phyloP scores from a whole-genome alignment of 1,140 invertebrate genomes.

The Neodiprion fabricii region DNA sequence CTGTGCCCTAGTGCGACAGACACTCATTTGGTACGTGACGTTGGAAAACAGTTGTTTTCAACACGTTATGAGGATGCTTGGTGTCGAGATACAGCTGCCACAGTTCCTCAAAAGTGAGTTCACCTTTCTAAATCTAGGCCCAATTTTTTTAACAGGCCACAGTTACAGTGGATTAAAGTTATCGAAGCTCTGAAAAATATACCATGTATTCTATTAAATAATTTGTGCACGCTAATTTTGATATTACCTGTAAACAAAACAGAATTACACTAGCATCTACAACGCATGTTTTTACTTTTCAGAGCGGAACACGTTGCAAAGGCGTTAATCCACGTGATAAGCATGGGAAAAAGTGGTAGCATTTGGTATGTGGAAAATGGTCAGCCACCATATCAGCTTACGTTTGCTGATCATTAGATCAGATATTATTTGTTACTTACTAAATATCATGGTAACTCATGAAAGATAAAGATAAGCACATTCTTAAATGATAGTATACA shows the following conservation, averaged over 20 bases:
- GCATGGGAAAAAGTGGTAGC: slow-evolving; percentile 71
- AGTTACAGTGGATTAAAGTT: not conserved
- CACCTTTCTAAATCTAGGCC: slow-evolving; percentile 3
- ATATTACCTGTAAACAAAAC: not conserved
- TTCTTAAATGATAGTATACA: not conserved
- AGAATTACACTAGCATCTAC: not conserved
- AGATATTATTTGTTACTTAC: not conserved
- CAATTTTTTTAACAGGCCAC: not conserved
- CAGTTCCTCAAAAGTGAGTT: slow-evolving; percentile 69
- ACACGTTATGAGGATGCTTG: slow-evolving; percentile 74
- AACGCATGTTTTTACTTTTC: slow-evolving; percentile 45
- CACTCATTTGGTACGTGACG: slow-evolving; percentile 57
- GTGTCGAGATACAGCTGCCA: slow-evolving; percentile 68
- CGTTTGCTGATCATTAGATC: slow-evolving; percentile 48
- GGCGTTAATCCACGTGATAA: slow-evolving; percentile 69
- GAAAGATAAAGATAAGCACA: not conserved
- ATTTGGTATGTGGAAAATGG: slow-evolving; percentile 76
- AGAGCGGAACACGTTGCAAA: slow-evolving; percentile 72
- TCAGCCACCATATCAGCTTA: slow-evolving; percentile 68
- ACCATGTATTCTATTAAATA: not conserved
- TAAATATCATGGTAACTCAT: not conserved
- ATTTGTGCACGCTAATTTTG: not conserved
- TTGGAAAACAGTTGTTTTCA: slow-evolving; percentile 65
- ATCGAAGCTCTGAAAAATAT: not conserved
- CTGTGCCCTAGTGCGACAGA: slow-evolving; percentile 64